Evolutionary conservation across 1,140 invertebrate species (phyloP), one percentile per base, ranked within the genome.

Genomic region (Diachasmimorpha longicaudata): DNA sequence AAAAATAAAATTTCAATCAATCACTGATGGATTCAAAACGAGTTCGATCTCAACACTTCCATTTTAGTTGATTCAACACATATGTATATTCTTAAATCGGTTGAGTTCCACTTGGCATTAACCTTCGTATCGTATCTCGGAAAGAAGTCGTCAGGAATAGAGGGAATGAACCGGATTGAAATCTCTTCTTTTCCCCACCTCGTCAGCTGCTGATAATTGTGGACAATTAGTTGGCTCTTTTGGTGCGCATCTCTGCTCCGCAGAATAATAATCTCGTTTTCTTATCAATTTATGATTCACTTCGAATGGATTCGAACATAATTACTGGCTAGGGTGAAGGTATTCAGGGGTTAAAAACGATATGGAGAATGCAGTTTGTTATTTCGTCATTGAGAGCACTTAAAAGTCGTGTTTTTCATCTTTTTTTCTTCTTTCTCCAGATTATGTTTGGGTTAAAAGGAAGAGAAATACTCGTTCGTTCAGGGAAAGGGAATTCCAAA

Each of bases 81-180:
- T 31, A 31, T n/a, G 46, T 52, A 52, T 19, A 55, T 55, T 25
- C 58, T 63, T 23, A 31, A 63, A 63, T 63, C 58, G 58, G 23
- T 23, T 23, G 9, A 63, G 58, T 63, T 63, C 58, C 58, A 63
- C 58, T 63, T 63, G 23, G 58, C 19, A 63, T 63, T 63, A 63
- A 63, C 58, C 58, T 63, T 63, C 58, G 21, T 4, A 23, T 31
- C 3, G 19, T 16, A 10, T 63, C 58, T 31, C 58, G 21, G 11
- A 63, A 63, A 63, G 58, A 63, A 63, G 58, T 63, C 55, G 55
- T 58, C 58, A 63, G 23, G 58, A 63, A 63, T 63, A 63, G 58
- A 63, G 19, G 58, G 23, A 25, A 11, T 23, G 5, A 63, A 63
- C 21, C 23, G 58, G 21, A 63, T 63, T 63, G 58, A 23, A 63